These are phyloP conservation scores for Phaethornis superciliosus DNA, from an alignment of 2,113 vertebrate species.

Conservation along the genomic window DNA sequence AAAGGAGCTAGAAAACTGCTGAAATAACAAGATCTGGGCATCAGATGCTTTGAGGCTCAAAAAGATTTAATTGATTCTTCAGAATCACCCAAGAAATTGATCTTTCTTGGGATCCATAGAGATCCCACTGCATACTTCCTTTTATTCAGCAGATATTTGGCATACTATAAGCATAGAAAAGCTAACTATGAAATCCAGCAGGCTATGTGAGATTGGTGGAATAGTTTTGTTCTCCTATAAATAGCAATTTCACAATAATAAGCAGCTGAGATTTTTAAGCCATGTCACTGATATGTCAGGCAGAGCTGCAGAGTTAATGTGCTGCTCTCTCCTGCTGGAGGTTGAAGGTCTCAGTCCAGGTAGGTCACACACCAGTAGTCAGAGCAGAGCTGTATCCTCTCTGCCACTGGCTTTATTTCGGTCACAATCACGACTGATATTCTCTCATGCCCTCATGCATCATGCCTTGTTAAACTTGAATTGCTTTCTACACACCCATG, in stretches of 20 bases:
- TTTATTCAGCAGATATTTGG: background rate
- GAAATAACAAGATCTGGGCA: background rate
- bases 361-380: slow-evolving; percentile 33
- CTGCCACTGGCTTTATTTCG: background rate
- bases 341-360: slow-evolving; percentile 27
- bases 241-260: background rate
- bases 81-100: background rate
- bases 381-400: slow-evolving; percentile 20
- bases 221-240: background rate
- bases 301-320: background rate
- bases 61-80: background rate
- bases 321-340: background rate
- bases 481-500: slow-evolving; percentile 63
- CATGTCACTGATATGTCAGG: background rate
- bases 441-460: slow-evolving; percentile 39
- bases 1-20: slow-evolving; percentile 26
- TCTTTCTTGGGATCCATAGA: background rate
- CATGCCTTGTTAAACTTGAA: slow-evolving; percentile 63
- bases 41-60: background rate
- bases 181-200: background rate
- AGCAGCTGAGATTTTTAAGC: background rate
- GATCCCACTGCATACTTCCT: background rate
- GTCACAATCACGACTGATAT: slow-evolving; percentile 30
- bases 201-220: background rate
- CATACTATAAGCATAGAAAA: background rate